These are phyloP conservation scores for Opisthocomus hoazin DNA, from an alignment of 2,113 vertebrate genomes.

Conservation along the genomic window DNA sequence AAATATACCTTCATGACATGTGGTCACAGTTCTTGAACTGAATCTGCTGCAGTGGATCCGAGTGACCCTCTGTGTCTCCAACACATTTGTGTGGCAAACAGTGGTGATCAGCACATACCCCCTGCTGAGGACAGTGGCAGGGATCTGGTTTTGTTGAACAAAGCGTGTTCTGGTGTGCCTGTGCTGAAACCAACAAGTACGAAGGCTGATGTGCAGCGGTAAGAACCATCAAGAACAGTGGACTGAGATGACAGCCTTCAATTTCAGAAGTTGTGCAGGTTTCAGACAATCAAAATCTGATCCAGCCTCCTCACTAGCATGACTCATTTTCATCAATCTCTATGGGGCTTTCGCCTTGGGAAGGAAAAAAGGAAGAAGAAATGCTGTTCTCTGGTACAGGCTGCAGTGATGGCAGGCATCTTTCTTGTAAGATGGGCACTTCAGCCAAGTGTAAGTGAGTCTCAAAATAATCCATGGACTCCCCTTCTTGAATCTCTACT, in stretches of 20 bases:
- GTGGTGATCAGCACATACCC: fast-evolving
- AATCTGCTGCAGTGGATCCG: neutral
- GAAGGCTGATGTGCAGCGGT: neutral
- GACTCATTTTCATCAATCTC: conserved; percentile 74
- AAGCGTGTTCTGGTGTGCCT: neutral
- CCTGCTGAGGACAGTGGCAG: neutral
- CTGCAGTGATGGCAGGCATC: neutral
- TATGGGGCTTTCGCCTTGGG: conserved; percentile 13
- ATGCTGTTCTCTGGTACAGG: conserved; percentile 20
- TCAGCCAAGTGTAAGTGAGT: conserved; percentile 74
- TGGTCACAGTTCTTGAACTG: neutral
- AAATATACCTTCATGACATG: neutral
- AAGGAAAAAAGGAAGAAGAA: neutral
- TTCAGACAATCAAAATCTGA: neutral
- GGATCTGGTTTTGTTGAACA: neutral
- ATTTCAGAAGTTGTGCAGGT: neutral
- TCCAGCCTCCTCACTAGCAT: neutral
- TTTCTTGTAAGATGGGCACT: conserved; percentile 74
- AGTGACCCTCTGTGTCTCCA: neutral
- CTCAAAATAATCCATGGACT: conserved; percentile 79
- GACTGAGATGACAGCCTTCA: neutral
- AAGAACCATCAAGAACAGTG: neutral
- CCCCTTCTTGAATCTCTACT: conserved; percentile 76
- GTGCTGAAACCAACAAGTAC: neutral
- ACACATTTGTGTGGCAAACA: neutral